phyloP scores from a whole-genome alignment of 2,797 vertebrate genomes.

The Myripristis jacobus region DNA sequence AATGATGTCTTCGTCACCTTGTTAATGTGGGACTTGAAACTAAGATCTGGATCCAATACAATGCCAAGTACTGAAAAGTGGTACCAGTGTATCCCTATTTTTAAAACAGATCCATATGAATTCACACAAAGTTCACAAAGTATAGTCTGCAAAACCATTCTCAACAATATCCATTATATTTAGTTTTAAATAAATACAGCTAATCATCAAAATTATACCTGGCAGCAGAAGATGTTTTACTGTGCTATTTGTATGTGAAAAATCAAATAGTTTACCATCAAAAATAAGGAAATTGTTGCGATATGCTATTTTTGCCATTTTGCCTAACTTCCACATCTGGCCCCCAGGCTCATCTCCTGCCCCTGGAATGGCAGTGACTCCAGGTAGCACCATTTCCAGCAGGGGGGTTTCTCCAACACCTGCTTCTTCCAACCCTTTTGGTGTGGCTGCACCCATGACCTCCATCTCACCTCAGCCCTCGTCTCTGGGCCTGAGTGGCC shows the following conservation, averaged over 20 bases:
- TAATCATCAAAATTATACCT: no score
- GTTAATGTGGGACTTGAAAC: no score
- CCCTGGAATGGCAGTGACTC: slow-evolving; percentile 84
- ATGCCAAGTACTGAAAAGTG: no score
- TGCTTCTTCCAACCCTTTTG: slow-evolving; percentile 85
- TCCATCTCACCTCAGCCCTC: slow-evolving; percentile 88
- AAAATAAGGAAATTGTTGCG: background rate
- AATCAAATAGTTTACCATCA: background rate
- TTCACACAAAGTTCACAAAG: no score
- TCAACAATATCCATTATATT: no score
- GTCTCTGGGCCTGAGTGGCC: slow-evolving; percentile 83
- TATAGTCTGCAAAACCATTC: no score
- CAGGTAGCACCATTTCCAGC: slow-evolving; percentile 86
- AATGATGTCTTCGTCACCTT: no score
- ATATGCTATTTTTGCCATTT: background rate
- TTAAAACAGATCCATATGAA: no score
- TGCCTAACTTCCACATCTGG: background rate
- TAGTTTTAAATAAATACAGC: no score
- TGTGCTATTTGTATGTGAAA: background rate
- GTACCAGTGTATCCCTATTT: no score
- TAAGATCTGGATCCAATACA: no score
- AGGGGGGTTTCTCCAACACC: slow-evolving; percentile 85
- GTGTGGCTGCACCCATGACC: slow-evolving; percentile 80
- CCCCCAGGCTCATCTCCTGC: slow-evolving; percentile 82
- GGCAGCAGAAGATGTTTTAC: background rate